Conservation (phyloP, 1,140 invertebrate genomes). For the Amphibalanus amphitrite region DNA sequence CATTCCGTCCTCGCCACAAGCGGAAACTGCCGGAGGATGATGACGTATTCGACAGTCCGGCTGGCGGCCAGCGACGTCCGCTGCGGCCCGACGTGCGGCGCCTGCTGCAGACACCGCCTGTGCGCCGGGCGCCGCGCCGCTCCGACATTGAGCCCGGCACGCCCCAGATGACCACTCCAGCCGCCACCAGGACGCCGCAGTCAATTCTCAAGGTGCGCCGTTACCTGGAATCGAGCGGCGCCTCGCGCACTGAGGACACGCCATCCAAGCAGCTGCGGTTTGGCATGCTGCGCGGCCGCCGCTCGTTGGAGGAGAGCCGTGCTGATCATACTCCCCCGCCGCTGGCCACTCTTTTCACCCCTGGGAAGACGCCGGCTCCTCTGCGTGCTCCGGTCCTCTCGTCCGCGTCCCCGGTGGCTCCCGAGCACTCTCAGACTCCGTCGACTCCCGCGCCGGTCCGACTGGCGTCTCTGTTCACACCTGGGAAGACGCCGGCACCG, state of each 20-base stretch:
- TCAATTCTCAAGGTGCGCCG: not conserved
- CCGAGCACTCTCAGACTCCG: too few species aligned
- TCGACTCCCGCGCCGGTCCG: not conserved
- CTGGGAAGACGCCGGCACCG: not conserved
- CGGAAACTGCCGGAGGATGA: not conserved
- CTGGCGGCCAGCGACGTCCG: not conserved
- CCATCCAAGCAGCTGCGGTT: not conserved
- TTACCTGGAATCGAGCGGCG: not conserved
- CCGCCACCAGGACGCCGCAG: not conserved
- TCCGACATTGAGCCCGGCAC: not conserved
- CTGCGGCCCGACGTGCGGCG: not conserved
- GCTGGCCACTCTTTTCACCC: not conserved
- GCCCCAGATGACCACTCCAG: not conserved
- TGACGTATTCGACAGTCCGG: not conserved
- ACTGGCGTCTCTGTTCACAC: not conserved
- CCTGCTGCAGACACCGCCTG: not conserved
- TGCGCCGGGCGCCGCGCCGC: not conserved
- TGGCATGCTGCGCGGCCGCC: not conserved
- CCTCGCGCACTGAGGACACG: not conserved
- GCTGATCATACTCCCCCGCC: not conserved
- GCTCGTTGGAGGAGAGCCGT: not conserved
- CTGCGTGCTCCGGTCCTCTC: too few species aligned
- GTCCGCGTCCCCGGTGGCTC: too few species aligned
- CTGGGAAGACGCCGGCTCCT: not conserved
- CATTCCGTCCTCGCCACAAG: not conserved